Evolutionary conservation across 2,888 invertebrate species (phyloP), one percentile per base, ranked within the genome.

Genomic region (Ceraclea dissimilis): DNA sequence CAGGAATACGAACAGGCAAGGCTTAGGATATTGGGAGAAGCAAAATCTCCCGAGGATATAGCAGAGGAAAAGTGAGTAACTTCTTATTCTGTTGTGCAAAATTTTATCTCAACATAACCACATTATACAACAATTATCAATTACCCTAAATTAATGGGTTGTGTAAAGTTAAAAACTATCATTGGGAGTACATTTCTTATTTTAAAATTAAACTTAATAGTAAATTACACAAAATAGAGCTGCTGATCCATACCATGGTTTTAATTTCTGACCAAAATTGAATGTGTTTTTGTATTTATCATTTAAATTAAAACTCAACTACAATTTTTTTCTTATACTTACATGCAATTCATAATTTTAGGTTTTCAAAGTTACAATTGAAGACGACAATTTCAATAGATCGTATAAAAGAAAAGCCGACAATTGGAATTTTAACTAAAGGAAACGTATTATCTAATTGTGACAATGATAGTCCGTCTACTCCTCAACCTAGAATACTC

Each of bases 1-100:
- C 91, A 92, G 68, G 95, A 93, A 68, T 96, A 96, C 69, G 93
- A 93, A 13, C 89, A 93, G 70, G 94, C 94, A 18, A 82, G 95
- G 63, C 80, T 91, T 63, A 80, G 95, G 68, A 95, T 96, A 72
- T 75, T 95, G 64, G 95, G 95, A 16, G 88, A 91, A 69, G 90
- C 90, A 53, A 81, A 83, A 65, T 88, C 86, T 70, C 87, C 88
- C 1, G 89, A 90, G 68, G 89, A 89, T 70, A 81, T 82, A 62
- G 75, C 78, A 65, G 83, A 84, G 65, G 82, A 82, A 68, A 80
- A 78, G 82, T 82, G 72, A 71, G 33, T 51, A 21, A 4, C 10
- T 10, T 26, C 10, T 4, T 26, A 26, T 16, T 31, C 18, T 26
- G n/a, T n/a, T n/a, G 16, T 39, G 11, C 44, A 13, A 10, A 44